Conservation (phyloP, 2,113 vertebrate species). For the Centropus bengalensis region DNA sequence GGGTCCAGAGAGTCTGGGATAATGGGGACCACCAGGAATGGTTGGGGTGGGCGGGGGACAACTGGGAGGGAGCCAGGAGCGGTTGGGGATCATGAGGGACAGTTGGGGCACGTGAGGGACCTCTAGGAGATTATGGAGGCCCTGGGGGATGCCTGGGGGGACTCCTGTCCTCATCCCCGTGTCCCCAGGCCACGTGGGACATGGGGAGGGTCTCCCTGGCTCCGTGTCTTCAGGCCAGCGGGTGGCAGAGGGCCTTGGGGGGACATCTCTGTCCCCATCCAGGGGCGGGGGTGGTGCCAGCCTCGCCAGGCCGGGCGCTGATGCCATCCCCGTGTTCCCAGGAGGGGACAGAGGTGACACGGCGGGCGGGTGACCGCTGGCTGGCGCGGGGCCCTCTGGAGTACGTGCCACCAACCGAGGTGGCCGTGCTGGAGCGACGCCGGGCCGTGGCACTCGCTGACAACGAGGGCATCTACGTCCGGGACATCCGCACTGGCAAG, state of each 20-base stretch:
- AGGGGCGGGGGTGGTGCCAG: neutral
- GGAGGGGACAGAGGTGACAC: neutral
- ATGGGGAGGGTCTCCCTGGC: too few species aligned
- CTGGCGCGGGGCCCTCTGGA: conserved; percentile 90
- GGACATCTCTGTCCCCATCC: neutral
- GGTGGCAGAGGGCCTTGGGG: too few species aligned
- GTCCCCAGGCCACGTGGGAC: neutral
- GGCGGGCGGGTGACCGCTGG: conserved; percentile 87
- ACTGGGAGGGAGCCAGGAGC: too few species aligned
- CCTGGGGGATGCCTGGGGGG: neutral
- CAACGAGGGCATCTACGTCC: conserved; percentile 91
- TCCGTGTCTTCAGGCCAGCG: neutral
- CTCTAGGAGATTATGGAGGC: neutral
- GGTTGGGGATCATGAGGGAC: too few species aligned
- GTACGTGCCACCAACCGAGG: conserved; percentile 84
- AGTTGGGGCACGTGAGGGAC: neutral
- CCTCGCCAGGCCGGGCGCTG: neutral
- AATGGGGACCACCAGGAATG: neutral
- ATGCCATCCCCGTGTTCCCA: neutral
- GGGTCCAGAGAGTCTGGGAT: neutral
- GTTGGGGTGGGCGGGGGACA: neutral
- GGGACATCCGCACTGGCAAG: conserved; percentile 88
- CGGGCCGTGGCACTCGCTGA: conserved; percentile 86
- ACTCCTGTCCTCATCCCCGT: neutral
- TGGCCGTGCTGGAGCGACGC: conserved; percentile 82